A percentile compares a stretch with the other conserved stretches of the same genome.
Conservation (phyloP, 2,113 vertebrate genomes). For the Tetrax tetrax region DNA sequence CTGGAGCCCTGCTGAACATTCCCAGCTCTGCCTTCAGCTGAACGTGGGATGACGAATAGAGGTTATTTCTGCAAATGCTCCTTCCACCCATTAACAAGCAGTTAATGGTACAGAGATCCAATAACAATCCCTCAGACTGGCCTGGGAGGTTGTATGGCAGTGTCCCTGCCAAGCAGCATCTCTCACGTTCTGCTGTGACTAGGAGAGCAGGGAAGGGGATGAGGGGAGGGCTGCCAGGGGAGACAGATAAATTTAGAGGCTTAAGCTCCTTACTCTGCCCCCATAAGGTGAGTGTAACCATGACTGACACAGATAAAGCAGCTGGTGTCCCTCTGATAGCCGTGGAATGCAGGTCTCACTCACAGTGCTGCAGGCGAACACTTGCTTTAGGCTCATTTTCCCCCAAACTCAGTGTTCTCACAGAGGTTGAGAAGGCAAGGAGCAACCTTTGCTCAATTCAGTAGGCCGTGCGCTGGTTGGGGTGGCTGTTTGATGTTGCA, state of each 20-base stretch:
- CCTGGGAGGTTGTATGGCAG: not conserved
- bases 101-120: constrained; percentile 6
- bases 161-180: not conserved
- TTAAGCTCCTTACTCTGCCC: not conserved
- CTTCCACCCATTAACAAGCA: constrained; percentile 25
- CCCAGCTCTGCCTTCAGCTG: not conserved
- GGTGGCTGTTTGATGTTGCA: not conserved
- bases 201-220: not conserved
- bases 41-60: not conserved
- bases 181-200: not conserved
- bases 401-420: not conserved
- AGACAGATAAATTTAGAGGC: not conserved
- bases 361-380: not conserved
- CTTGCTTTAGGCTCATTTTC: not conserved
- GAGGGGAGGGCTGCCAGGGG: not conserved
- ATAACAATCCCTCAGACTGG: not conserved
- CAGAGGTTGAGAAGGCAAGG: not conserved
- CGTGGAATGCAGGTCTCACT: not conserved
- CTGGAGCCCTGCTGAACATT: not conserved
- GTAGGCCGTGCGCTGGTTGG: not conserved
- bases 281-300: accelerated
- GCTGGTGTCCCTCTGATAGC: not conserved
- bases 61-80: constrained; percentile 26
- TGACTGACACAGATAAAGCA: not conserved
- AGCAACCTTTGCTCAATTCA: not conserved